Evolutionary conservation across 2,888 invertebrate species (phyloP).

Genomic region (Andrena trimmerana): DNA sequence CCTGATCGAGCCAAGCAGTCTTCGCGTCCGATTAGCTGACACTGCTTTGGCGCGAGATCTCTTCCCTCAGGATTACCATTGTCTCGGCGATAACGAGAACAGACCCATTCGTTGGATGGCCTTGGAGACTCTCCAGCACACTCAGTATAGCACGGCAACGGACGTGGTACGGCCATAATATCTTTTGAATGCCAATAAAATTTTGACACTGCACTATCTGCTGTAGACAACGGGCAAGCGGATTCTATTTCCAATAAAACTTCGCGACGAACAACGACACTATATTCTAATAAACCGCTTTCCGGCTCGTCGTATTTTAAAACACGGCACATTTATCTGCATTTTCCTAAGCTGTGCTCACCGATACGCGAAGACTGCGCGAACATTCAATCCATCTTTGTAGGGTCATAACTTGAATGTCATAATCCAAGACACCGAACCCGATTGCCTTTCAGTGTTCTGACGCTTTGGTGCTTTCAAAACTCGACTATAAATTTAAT

Average conservation of each 20-base stretch:
- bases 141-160: constrained; percentile 93
- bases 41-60: constrained; percentile 95
- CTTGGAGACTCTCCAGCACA: constrained; percentile 92
- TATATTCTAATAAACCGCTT: background rate
- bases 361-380: background rate
- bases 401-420: too few relatives aligned
- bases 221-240: background rate
- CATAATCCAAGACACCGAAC: too few relatives aligned
- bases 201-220: constrained; percentile 8
- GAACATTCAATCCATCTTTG: background rate
- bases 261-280: background rate
- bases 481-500: too few relatives aligned
- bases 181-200: constrained; percentile 35
- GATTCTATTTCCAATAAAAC: background rate
- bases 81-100: constrained; percentile 96
- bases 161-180: constrained; percentile 91
- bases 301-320: background rate
- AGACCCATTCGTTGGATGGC: constrained; percentile 98
- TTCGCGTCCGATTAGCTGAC: constrained; percentile 94
- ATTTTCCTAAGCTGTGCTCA: background rate
- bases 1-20: constrained; percentile 87
- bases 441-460: too few relatives aligned
- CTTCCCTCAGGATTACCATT: constrained; percentile 97
- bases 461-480: too few relatives aligned
- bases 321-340: background rate